These are phyloP conservation scores for Vanacampus margaritifer DNA, from an alignment of 2,113 vertebrate genomes.

Conservation along the genomic window DNA sequence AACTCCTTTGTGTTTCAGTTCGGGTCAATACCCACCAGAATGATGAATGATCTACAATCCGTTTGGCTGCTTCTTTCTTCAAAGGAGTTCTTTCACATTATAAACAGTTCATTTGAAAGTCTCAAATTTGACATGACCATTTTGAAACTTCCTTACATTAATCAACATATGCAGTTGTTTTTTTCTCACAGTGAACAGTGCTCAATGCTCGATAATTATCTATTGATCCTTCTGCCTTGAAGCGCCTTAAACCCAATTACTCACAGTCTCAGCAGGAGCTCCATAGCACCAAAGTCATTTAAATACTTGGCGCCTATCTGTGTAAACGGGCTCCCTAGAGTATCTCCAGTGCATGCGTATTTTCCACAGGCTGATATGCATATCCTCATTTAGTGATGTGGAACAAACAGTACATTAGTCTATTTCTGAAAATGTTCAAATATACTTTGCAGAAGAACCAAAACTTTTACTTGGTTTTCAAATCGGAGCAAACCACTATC, in stretches of 20 bases:
- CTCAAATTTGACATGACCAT: not conserved
- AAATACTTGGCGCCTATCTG: not conserved
- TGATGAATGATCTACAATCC: too few relatives aligned
- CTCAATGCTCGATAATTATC: not conserved
- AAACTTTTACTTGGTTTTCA: not conserved
- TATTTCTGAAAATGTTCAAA: not conserved
- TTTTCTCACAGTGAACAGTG: not conserved
- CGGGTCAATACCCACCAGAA: too few relatives aligned
- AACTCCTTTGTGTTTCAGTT: too few relatives aligned
- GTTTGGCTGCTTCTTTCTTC: too few relatives aligned
- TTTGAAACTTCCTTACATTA: not conserved
- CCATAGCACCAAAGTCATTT: not conserved
- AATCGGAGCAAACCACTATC: not conserved
- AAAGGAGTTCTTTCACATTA: too few relatives aligned
- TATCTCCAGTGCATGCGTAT: not conserved
- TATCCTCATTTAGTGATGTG: not conserved
- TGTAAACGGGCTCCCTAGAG: not conserved
- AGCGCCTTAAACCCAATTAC: conserved; percentile 1
- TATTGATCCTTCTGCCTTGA: not conserved
- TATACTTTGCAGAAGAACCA: not conserved
- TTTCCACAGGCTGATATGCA: not conserved
- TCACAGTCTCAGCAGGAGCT: not conserved
- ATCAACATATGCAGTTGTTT: not conserved
- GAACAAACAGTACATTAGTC: not conserved
- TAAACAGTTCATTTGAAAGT: too few relatives aligned